Evolutionary conservation across 2,113 vertebrate species (phyloP).

Genomic region (Globicephala melas): DNA sequence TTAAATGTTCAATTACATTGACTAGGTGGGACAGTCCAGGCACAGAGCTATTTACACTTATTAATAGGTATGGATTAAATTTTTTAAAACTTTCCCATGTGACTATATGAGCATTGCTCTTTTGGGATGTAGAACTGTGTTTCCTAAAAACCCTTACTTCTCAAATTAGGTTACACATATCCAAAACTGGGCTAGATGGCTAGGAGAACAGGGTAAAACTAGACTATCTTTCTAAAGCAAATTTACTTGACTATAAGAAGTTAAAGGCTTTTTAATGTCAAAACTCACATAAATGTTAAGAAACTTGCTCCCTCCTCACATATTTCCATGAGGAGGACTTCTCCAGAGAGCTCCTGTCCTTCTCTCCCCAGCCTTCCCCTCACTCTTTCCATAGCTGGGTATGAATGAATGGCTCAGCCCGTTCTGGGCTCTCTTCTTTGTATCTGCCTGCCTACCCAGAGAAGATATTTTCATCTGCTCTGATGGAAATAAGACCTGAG

Average conservation of each 20-base stretch:
- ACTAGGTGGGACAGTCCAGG: not conserved
- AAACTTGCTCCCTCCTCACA: not conserved
- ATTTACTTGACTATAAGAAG: not conserved
- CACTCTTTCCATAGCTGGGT: not conserved
- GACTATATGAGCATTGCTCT: not conserved
- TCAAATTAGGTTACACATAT: not conserved
- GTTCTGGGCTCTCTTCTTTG: not conserved
- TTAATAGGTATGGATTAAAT: not conserved
- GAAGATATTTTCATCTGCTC: not conserved
- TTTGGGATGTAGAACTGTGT: not conserved
- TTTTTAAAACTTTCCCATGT: not conserved
- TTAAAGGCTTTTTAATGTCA: not conserved
- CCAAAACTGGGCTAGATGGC: not conserved
- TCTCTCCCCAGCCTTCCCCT: not conserved
- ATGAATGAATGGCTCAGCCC: not conserved
- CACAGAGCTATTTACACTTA: not conserved
- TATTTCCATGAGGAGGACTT: not conserved
- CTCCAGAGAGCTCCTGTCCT: not conserved
- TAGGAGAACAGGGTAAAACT: not conserved
- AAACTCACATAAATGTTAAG: not conserved
- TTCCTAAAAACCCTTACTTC: not conserved
- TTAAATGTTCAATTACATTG: not conserved
- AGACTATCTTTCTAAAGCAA: not conserved
- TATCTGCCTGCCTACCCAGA: not conserved
- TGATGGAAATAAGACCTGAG: not conserved